phyloP scores from a whole-genome alignment of 2,888 invertebrate genomes.

The Drosophila crucigera region DNA sequence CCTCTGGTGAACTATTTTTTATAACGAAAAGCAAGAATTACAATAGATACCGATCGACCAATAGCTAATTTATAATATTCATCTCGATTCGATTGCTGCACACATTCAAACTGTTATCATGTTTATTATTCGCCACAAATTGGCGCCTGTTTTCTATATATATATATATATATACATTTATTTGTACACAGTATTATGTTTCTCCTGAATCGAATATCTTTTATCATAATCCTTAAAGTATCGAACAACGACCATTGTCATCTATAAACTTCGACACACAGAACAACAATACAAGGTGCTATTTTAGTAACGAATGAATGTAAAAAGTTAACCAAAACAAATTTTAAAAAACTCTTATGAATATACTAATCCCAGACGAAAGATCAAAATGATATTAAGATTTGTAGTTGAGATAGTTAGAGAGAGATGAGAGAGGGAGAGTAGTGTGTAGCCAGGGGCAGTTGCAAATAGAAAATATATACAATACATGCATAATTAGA shows the following conservation, averaged over 20 bases:
- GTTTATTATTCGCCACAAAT: slow-evolving; percentile 24
- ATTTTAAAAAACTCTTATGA: slow-evolving; percentile 51
- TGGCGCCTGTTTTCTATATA: slow-evolving; percentile 26
- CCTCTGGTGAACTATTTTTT: slow-evolving; percentile 19
- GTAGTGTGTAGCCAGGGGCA: slow-evolving; percentile 28
- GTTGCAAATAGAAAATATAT: slow-evolving; percentile 49
- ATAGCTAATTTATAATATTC: background rate
- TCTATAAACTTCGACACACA: slow-evolving; percentile 60
- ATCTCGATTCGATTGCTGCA: slow-evolving; percentile 35
- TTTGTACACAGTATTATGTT: slow-evolving; percentile 44
- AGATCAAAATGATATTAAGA: slow-evolving; percentile 57
- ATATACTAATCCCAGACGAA: slow-evolving; percentile 45
- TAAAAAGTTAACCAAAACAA: slow-evolving; percentile 50
- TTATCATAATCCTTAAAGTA: slow-evolving; percentile 37
- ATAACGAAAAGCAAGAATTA: slow-evolving; percentile 9
- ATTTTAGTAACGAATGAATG: slow-evolving; percentile 69
- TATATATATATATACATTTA: slow-evolving; percentile 12
- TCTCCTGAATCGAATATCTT: slow-evolving; percentile 27
- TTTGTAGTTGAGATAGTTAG: slow-evolving; percentile 28
- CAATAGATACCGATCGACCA: slow-evolving; percentile 13
- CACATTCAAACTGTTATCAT: slow-evolving; percentile 43
- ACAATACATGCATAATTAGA: slow-evolving; percentile 43
- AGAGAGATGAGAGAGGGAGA: slow-evolving; percentile 1
- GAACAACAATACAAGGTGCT: slow-evolving; percentile 78
- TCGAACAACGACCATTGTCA: slow-evolving; percentile 69